Percentiles rank a stretch among this genome's conserved stretches.
Conservation (phyloP, 2,888 invertebrate genomes). For the Blastobasis lacticolella region DNA sequence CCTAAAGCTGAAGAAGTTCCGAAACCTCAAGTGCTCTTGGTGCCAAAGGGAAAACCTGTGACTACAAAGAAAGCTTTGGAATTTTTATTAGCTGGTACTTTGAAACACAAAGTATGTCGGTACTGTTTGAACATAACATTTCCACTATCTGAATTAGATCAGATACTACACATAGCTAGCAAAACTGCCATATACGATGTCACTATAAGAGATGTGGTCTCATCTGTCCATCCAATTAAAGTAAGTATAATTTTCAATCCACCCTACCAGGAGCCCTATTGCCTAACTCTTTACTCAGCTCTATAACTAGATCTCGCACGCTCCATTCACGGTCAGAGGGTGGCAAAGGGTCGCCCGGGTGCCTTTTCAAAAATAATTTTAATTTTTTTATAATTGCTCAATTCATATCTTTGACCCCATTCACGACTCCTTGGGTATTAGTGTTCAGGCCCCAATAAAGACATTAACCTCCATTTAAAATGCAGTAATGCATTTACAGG, state of each 20-base stretch:
- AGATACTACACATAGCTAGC: conserved; percentile 43
- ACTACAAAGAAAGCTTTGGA: conserved; percentile 49
- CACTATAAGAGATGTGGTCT: conserved; percentile 50
- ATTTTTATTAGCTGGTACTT: conserved; percentile 42
- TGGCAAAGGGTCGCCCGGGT: too few relatives aligned
- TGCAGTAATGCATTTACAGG: too few relatives aligned
- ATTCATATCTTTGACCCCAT: too few relatives aligned
- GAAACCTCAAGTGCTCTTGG: background rate
- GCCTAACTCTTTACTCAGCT: too few relatives aligned
- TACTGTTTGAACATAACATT: conserved; percentile 44
- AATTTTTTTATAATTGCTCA: too few relatives aligned
- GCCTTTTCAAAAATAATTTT: too few relatives aligned
- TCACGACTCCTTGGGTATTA: too few relatives aligned
- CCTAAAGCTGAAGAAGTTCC: background rate
- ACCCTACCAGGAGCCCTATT: too few relatives aligned
- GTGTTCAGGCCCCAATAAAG: too few relatives aligned
- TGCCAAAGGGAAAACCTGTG: conserved; percentile 20
- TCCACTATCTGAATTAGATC: conserved; percentile 45
- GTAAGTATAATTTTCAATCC: conserved; percentile 22
- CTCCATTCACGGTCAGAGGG: too few relatives aligned
- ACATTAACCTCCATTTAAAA: too few relatives aligned
- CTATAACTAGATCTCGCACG: too few relatives aligned
- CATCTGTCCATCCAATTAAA: conserved; percentile 58
- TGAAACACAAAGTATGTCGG: conserved; percentile 48
- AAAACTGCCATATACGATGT: conserved; percentile 43